Percentiles rank a stretch among this genome's conserved stretches.
Conservation (phyloP, 2,888 invertebrate genomes). For the Dinocampus coccinellae region DNA sequence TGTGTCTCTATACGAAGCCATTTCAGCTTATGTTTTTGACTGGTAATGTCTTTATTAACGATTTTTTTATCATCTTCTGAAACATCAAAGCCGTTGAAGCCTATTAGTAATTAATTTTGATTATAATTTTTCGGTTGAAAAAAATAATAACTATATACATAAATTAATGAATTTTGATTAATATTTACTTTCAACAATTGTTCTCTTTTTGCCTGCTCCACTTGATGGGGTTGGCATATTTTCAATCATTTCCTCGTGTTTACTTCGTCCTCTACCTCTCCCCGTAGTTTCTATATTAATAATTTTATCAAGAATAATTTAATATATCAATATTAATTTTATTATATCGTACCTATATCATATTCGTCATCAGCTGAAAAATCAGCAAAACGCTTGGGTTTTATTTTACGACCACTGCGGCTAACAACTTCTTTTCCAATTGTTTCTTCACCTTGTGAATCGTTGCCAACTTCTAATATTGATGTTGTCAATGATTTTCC, state of each 20-base stretch:
- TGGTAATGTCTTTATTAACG: constrained; percentile 54
- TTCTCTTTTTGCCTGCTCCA: constrained; percentile 55
- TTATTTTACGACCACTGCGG: constrained; percentile 82
- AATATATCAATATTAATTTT: constrained; percentile 11
- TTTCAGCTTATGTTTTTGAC: constrained; percentile 71
- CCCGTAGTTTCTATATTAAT: constrained; percentile 57
- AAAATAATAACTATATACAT: not conserved
- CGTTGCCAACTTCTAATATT: constrained; percentile 53
- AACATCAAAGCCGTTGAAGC: constrained; percentile 52
- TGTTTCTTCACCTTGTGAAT: constrained; percentile 68
- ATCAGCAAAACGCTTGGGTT: constrained; percentile 73
- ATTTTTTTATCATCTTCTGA: constrained; percentile 74
- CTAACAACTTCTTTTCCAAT: constrained; percentile 76
- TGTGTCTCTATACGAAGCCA: constrained; percentile 77
- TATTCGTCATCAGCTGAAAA: constrained; percentile 63
- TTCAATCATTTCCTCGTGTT: constrained; percentile 61
- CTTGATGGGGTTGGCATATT: constrained; percentile 55
- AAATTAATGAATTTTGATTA: not conserved
- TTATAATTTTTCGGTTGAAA: not conserved
- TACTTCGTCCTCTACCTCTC: constrained; percentile 57
- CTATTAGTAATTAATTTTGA: constrained; percentile 15
- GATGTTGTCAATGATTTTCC: constrained; percentile 44
- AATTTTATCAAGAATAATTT: constrained; percentile 19
- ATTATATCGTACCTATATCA: constrained; percentile 54
- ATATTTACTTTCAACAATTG: constrained; percentile 59